Evolutionary conservation across 2,113 vertebrate genomes (phyloP).

Genomic region (Campylomormyrus numenius): DNA sequence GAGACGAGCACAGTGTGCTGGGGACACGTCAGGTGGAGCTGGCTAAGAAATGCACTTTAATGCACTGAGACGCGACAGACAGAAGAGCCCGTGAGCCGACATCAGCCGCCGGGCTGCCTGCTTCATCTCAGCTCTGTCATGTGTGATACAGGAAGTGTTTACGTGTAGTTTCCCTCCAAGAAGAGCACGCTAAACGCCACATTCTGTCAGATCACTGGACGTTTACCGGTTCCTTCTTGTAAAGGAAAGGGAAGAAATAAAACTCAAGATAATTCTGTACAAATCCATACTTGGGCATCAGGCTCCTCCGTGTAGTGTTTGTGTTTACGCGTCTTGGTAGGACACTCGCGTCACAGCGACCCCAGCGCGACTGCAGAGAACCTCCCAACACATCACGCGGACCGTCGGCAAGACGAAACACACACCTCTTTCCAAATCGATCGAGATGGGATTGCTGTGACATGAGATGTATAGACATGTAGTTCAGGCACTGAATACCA

Average conservation of each 20-base stretch:
- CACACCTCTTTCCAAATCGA: slow-evolving; percentile 57
- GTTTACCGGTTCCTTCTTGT: background rate
- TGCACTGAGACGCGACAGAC: background rate
- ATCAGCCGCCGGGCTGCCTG: background rate
- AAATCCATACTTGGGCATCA: background rate
- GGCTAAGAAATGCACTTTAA: slow-evolving; percentile 6
- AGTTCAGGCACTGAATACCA: slow-evolving; percentile 66
- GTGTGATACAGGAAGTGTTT: background rate
- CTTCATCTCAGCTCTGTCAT: background rate
- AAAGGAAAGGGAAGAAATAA: background rate
- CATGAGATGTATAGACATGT: slow-evolving; percentile 51
- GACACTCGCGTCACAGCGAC: background rate
- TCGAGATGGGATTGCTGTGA: slow-evolving; percentile 60
- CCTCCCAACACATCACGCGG: slow-evolving; percentile 44
- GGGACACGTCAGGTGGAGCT: slow-evolving; percentile 52
- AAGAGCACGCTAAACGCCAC: background rate
- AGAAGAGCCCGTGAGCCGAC: background rate
- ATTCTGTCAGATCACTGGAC: background rate
- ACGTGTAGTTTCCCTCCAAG: background rate
- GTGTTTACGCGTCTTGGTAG: slow-evolving; percentile 28
- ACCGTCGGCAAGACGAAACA: slow-evolving; percentile 68
- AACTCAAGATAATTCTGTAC: background rate
- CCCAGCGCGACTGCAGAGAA: slow-evolving; percentile 21
- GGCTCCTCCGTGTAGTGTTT: slow-evolving; percentile 18
- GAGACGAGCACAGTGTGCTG: slow-evolving; percentile 58